Evolutionary conservation across 2,797 vertebrate genomes (phyloP), one percentile per base, ranked within the genome.

Genomic region (Tangara arthus): DNA sequence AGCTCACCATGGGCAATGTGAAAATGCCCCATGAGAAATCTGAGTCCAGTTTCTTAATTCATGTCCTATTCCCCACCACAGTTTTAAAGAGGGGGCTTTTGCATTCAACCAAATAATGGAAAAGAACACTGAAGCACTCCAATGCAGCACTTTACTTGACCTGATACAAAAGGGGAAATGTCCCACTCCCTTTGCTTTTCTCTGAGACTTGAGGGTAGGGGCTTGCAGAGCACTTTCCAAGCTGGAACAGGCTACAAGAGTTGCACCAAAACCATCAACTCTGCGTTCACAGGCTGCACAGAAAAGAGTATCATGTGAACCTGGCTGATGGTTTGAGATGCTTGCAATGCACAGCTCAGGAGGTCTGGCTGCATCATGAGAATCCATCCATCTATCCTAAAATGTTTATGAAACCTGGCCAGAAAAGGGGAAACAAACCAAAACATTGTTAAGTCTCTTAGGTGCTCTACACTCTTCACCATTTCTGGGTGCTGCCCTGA

Each of bases 401-500:
- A 53, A 80, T 18, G 46, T 75, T 82, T 57, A 60, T 64, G 68
- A 78, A 89, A 77, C 39, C 46, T 57, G 34, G 30, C 49, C 49
- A 64, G 61, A 35, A 81, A 78, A 47, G 5, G 41, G 37, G 34
- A 80, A 92, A 72, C 56, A 73, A 89, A 37, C 49, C 64, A 78
- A 77, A 91, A 56, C 16, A 28, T 1, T 6, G 6, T 17, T 23
- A 66, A 47, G n/a, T 60, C 60, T 89, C 61, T 79, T 15, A 32
- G 63, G 28, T 53, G 32, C 57, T 78, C 64, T n/a, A 37, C 2
- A 4, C 34, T 60, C 22, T 61, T 50, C 22, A 46, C 1, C 19
- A 4, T 42, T 11, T 46, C 49, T n/a, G 61, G 50, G 35, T 0
- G 0, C 46, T 21, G 50, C 56, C 56, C 39, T 11, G 5, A 50